These are phyloP conservation scores for Rhynchophorus ferrugineus DNA, from an alignment of 1,140 invertebrate species.

Conservation along the genomic window DNA sequence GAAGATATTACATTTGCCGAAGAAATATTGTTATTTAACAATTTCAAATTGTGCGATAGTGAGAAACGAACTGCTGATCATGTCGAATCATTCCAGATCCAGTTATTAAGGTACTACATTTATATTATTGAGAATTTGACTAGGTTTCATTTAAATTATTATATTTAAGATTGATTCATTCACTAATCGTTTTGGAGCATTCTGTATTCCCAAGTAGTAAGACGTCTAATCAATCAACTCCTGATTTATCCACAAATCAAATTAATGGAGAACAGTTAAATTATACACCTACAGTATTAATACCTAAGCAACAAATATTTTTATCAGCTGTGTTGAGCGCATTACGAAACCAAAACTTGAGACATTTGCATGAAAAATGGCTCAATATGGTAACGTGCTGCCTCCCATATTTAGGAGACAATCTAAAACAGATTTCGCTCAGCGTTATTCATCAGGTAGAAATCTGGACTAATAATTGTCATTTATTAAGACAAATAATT, in stretches of 20 bases:
- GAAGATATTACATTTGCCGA: constrained; percentile 66
- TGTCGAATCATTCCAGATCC: constrained; percentile 70
- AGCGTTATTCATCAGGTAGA: constrained; percentile 64
- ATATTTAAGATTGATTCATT: constrained; percentile 52
- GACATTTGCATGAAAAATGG: constrained; percentile 74
- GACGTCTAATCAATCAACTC: constrained; percentile 3
- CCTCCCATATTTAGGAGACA: constrained; percentile 64
- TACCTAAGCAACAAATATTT: constrained; percentile 82
- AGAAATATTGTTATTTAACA: constrained; percentile 77
- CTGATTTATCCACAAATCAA: constrained; percentile 21
- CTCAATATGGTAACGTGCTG: constrained; percentile 70
- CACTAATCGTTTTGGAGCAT: constrained; percentile 72
- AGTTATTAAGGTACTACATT: constrained; percentile 52
- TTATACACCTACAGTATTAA: constrained; percentile 57
- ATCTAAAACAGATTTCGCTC: constrained; percentile 68
- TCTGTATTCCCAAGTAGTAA: constrained; percentile 44
- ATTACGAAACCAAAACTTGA: constrained; percentile 54
- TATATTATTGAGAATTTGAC: not conserved
- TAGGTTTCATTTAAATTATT: no score
- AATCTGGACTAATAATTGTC: not conserved
- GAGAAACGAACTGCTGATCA: constrained; percentile 55
- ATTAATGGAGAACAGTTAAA: constrained; percentile 46
- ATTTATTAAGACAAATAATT: no score
- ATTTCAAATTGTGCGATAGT: constrained; percentile 52
- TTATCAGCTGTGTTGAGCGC: constrained; percentile 73